Percentiles rank a stretch among this genome's conserved stretches.
phyloP scores from a whole-genome alignment of 2,113 vertebrate genomes.

The Reinhardtius hippoglossoides region DNA sequence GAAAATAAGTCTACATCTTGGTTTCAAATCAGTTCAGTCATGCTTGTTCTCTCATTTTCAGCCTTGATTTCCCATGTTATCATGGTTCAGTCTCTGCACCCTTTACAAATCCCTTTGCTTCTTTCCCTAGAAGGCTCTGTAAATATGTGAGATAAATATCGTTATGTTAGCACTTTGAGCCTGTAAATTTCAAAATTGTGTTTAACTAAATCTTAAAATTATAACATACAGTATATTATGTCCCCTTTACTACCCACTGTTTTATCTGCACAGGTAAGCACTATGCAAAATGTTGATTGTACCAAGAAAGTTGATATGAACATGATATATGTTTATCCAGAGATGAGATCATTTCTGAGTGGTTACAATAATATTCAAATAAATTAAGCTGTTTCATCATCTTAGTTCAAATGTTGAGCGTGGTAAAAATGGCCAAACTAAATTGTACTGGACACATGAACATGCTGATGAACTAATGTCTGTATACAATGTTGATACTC shows the following conservation, averaged over 20 bases:
- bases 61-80: slow-evolving; percentile 39
- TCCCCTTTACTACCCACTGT: not conserved
- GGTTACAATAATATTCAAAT: too few species aligned
- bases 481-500: too few species aligned
- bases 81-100: slow-evolving; percentile 13
- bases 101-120: slow-evolving; percentile 18
- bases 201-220: slow-evolving; percentile 23
- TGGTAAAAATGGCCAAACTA: too few species aligned
- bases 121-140: slow-evolving; percentile 1
- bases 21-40: slow-evolving; percentile 38
- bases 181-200: not conserved
- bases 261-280: not conserved
- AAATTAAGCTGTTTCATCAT: too few species aligned
- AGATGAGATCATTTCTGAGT: too few species aligned
- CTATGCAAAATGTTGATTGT: not conserved
- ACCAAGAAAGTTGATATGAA: too few species aligned
- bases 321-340: too few species aligned
- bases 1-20: slow-evolving; percentile 13
- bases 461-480: too few species aligned
- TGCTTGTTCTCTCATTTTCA: slow-evolving; percentile 33
- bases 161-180: not conserved
- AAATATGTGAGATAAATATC: slow-evolving; percentile 20
- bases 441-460: too few species aligned
- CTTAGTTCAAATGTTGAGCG: too few species aligned
- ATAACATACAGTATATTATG: not conserved